Conservation (phyloP, 1,140 invertebrate species). For the Dendroctonus valens region DNA sequence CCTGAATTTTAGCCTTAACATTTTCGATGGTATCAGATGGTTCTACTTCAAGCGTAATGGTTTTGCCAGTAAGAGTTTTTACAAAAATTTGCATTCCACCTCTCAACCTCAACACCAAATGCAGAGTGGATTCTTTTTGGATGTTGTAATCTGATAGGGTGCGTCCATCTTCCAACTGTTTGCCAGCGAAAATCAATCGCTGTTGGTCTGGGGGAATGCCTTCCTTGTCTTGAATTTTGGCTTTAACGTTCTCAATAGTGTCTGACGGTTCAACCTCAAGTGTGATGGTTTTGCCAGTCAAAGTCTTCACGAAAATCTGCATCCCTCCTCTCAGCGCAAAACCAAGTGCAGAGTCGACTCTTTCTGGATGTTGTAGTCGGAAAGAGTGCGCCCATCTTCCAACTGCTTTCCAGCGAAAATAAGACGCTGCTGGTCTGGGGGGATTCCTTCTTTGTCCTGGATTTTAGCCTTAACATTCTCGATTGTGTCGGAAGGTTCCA, state of each 20-base stretch:
- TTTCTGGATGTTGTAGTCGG: conserved; percentile 94
- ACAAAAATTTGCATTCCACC: conserved; percentile 70
- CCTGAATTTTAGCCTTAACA: conserved; percentile 92
- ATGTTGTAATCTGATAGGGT: conserved; percentile 93
- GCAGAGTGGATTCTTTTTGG: conserved; percentile 82
- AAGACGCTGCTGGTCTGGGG: conserved; percentile 83
- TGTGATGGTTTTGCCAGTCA: conserved; percentile 74
- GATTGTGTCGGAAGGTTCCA: conserved; percentile 88
- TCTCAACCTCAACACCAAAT: conserved; percentile 71
- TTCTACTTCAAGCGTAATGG: conserved; percentile 83
- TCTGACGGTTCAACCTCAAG: conserved; percentile 83
- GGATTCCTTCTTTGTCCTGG: conserved; percentile 88
- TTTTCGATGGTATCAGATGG: conserved; percentile 91
- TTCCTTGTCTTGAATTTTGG: conserved; percentile 83
- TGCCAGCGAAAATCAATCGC: conserved; percentile 75
- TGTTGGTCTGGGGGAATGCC: conserved; percentile 77
- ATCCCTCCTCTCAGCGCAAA: conserved; percentile 88
- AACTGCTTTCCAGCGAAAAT: conserved; percentile 94
- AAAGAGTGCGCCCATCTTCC: conserved; percentile 89
- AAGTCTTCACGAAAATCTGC: conserved; percentile 94
- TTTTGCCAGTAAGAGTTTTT: conserved; percentile 72
- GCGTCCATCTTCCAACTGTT: conserved; percentile 76
- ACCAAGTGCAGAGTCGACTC: conserved; percentile 92
- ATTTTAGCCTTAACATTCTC: conserved; percentile 95
- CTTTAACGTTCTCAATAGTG: conserved; percentile 93